A percentile compares a stretch with the other conserved stretches of the same genome.
Conservation (phyloP, 2,888 invertebrate species). For the Eueremaeus valkanovi region DNA sequence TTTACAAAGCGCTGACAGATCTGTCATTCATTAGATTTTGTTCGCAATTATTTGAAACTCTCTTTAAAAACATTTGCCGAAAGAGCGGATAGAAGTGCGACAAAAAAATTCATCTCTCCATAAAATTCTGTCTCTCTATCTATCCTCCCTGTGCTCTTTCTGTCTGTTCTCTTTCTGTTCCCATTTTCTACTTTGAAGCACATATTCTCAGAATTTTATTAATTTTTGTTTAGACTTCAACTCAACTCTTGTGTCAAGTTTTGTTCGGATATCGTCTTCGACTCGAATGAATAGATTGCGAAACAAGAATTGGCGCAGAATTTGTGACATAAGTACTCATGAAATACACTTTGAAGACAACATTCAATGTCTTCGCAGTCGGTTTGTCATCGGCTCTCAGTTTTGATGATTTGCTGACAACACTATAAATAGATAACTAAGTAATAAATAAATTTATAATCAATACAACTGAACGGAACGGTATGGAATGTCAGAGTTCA, state of each 20-base stretch:
- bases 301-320: neutral
- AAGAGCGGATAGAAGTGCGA: neutral
- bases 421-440: too few relatives aligned
- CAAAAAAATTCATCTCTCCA: neutral
- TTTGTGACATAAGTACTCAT: slow-evolving; percentile 10
- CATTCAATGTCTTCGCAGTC: neutral
- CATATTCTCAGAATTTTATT: neutral
- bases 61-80: neutral
- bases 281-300: neutral
- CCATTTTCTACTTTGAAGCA: neutral
- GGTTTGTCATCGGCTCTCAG: neutral
- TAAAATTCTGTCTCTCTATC: neutral
- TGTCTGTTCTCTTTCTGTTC: neutral
- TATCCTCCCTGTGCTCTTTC: too few relatives aligned
- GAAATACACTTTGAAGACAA: too few relatives aligned
- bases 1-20: neutral
- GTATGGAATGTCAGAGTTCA: neutral
- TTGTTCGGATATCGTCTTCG: neutral
- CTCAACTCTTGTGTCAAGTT: slow-evolving; percentile 6
- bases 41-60: neutral
- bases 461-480: neutral
- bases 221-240: neutral
- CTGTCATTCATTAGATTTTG: neutral
- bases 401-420: neutral
- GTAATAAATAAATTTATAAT: too few relatives aligned